Conservation (phyloP, 2,113 vertebrate genomes). For the Thomomys bottae region DNA sequence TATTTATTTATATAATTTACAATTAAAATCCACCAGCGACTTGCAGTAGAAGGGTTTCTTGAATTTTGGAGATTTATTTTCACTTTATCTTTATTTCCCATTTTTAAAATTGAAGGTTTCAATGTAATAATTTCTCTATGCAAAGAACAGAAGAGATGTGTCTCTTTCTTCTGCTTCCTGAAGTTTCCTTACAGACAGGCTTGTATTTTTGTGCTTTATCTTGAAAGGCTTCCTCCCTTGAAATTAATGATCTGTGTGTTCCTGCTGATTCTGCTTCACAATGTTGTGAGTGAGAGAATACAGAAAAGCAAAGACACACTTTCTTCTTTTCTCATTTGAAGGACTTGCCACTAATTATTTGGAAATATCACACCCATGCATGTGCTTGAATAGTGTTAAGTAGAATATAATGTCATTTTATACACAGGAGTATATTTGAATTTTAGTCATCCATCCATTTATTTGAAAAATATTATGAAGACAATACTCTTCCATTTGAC, state of each 20-base stretch:
- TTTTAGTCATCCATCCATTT: background rate
- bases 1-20: no score
- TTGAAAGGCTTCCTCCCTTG: conserved; percentile 41
- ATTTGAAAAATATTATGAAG: conserved; percentile 11
- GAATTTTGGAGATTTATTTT: background rate
- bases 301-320: background rate
- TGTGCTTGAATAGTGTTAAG: background rate
- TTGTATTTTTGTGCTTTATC: conserved; percentile 21
- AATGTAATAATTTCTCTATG: background rate
- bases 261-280: conserved; percentile 48
- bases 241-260: conserved; percentile 58
- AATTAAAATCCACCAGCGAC: background rate
- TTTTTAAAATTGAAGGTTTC: background rate
- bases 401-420: conserved; percentile 23
- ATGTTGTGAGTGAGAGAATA: conserved; percentile 49
- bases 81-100: background rate
- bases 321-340: conserved; percentile 54
- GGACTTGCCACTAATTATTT: conserved; percentile 55
- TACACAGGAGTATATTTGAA: background rate
- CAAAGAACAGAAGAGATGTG: background rate
- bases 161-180: background rate
- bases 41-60: background rate
- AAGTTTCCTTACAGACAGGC: conserved; percentile 34
- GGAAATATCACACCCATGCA: conserved; percentile 9
- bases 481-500: background rate